Evolutionary conservation across 2,797 vertebrate species (phyloP), one percentile per base, ranked within the genome.

Genomic region (Enteromius argenteus): DNA sequence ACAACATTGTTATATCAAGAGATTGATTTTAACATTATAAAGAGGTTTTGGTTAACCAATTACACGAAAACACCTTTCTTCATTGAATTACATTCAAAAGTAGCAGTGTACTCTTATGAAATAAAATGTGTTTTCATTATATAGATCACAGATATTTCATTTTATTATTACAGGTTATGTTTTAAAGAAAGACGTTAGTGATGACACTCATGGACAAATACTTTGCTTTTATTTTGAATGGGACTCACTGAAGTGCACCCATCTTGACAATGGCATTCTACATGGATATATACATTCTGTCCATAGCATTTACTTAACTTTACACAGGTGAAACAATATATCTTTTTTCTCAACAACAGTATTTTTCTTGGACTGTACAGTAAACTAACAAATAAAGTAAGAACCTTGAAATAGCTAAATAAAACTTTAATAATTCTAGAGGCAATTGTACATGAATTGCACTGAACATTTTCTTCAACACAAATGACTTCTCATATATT

Each of bases 381-480:
- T 49, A 81, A 60, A 73, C 51, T 83, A 81, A 86, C 69, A 86
- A 84, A 84, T 35, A 79, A 76, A 37, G 67, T 77, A 77, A 78
- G 87, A 87, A 86, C 74, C 76, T 92, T 96, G 94, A 97, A 96
- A 96, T 96, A 96, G 94, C 95, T 96, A 97, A 97, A 97, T 97
- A 96, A 96, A 96, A 96, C 94, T 96, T 96, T 96, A 96, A 96
- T 96, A 95, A 95, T 95, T 96, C 95, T 96, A 96, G 94, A 95
- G 95, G 95, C 95, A 96, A 96, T 96, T 96, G 94, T 96, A 96
- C 96, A 97, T 94, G 93, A 96, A 96, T 96, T 94, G 94, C 96
- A 97, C 95, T 87, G 93, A 93, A 96, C 94, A 92, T 83, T 89
- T 92, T 93, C 92, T 89, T 90, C 84, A 94, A 96, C 95, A 96